A percentile compares a stretch with the other conserved stretches of the same genome.
These are phyloP conservation scores for Cygnus olor DNA, from an alignment of 2,797 vertebrate species.

Conservation along the genomic window DNA sequence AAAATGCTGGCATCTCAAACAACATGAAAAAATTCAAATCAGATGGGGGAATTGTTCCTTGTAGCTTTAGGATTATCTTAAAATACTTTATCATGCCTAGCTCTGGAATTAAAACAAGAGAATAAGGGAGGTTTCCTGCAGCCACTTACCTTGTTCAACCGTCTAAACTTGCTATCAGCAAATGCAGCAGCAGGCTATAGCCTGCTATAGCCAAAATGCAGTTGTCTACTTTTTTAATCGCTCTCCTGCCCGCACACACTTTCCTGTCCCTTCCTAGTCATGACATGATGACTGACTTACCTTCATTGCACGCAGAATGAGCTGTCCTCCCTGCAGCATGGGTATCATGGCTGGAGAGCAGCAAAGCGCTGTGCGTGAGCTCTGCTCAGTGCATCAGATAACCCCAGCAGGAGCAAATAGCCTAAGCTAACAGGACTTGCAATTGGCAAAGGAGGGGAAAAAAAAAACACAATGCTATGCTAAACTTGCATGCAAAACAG, in stretches of 20 bases:
- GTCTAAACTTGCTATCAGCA: not conserved
- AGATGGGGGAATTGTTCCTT: not conserved
- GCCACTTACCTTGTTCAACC: not conserved
- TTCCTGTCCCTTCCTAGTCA: not conserved
- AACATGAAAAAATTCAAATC: not conserved
- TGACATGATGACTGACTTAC: not conserved
- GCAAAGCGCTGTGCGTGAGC: not conserved
- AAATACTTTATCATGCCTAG: not conserved
- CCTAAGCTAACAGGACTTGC: not conserved
- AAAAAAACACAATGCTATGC: too few species aligned
- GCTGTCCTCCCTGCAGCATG: not conserved
- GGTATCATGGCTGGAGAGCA: not conserved
- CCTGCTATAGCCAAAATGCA: not conserved
- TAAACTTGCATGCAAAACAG: not conserved
- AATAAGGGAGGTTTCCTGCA: not conserved
- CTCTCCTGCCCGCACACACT: not conserved
- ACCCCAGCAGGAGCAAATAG: not conserved
- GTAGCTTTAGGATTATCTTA: not conserved
- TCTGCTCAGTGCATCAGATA: not conserved
- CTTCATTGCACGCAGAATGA: fast-evolving
- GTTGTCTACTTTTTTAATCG: not conserved
- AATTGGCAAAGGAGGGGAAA: not conserved
- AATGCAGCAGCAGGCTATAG: not conserved
- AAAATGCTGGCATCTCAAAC: not conserved
- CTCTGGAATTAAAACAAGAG: not conserved